Conservation (phyloP, 1,140 invertebrate genomes). For the Anoplolepis gracilipes region DNA sequence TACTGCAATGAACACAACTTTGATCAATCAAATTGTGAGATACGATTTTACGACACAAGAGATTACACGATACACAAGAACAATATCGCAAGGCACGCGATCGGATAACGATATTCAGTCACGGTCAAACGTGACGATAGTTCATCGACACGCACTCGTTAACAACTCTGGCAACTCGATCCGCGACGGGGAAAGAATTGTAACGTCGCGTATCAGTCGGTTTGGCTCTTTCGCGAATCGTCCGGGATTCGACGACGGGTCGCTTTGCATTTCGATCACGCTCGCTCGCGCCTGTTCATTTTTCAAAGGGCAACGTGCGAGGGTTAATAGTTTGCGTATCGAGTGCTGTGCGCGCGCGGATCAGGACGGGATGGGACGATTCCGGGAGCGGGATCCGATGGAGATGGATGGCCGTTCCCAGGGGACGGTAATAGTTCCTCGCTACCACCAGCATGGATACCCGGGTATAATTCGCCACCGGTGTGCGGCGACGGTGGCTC, state of each 20-base stretch:
- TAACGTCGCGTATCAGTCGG: not conserved
- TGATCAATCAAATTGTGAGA: not conserved
- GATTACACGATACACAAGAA: not conserved
- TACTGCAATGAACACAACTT: not conserved
- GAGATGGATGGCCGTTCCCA: constrained; percentile 84
- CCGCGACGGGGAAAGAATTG: constrained; percentile 27
- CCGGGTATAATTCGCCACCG: constrained; percentile 37
- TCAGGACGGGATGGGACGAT: constrained; percentile 75
- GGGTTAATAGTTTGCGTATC: constrained; percentile 81
- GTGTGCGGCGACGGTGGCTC: constrained; percentile 6
- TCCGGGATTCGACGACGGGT: not conserved
- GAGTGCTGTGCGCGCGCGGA: constrained; percentile 64
- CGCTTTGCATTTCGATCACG: constrained; percentile 66
- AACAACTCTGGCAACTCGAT: constrained; percentile 38
- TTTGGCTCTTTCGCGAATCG: not conserved
- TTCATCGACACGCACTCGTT: constrained; percentile 48
- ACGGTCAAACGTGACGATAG: constrained; percentile 41
- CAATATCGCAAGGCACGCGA: not conserved
- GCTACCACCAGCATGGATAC: constrained; percentile 36
- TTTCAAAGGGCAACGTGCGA: constrained; percentile 59
- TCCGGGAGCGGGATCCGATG: constrained; percentile 84
- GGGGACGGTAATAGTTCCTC: constrained; percentile 82
- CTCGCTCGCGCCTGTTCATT: constrained; percentile 55
- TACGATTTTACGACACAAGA: not conserved
- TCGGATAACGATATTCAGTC: constrained; percentile 41